Conservation (phyloP, 1,140 invertebrate species). For the Brachionus manjavacas region DNA sequence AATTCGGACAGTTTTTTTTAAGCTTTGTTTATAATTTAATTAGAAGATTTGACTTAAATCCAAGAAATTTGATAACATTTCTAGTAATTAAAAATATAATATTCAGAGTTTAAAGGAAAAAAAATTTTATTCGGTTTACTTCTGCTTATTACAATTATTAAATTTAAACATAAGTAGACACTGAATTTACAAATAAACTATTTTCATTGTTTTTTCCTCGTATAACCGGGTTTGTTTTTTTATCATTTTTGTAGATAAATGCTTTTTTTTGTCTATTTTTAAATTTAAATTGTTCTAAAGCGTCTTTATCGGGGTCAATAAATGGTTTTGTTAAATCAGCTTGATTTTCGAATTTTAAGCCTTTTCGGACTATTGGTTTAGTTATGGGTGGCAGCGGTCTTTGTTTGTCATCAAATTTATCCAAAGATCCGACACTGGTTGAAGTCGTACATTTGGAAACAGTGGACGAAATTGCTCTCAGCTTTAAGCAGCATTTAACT, state of each 20-base stretch:
- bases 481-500: neutral
- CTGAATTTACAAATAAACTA: neutral
- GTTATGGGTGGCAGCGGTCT: neutral
- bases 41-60: no score
- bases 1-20: no score
- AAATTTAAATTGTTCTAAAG: neutral
- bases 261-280: neutral
- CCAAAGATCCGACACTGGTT: neutral
- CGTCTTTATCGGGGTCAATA: neutral
- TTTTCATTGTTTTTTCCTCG: neutral
- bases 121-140: no score
- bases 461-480: slow-evolving; percentile 11
- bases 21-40: no score
- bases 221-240: neutral
- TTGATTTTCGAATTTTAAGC: neutral
- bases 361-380: neutral
- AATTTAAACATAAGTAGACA: neutral
- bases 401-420: neutral
- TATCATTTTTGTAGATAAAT: neutral
- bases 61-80: no score
- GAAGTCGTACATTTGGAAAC: slow-evolving; percentile 8
- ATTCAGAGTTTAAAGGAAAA: no score
- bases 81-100: no score
- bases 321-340: neutral
- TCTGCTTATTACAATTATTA: neutral